A percentile compares a stretch with the other conserved stretches of the same genome.
Conservation (phyloP, 2,113 vertebrate species). For the Oxyura jamaicensis region DNA sequence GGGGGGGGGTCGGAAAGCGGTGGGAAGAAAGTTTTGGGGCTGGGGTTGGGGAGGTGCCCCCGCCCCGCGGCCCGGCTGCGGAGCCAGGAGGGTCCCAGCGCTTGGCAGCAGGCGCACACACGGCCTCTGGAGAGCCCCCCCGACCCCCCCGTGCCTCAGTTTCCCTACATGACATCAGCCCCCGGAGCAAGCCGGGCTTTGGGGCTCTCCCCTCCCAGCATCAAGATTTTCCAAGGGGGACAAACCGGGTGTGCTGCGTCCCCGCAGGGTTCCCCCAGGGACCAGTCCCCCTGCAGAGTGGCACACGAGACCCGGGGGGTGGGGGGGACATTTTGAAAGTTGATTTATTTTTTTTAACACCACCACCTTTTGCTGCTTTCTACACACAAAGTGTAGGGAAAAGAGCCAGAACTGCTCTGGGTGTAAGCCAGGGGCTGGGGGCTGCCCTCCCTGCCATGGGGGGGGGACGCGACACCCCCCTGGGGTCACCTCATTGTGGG, state of each 20-base stretch:
- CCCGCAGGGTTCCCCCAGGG: neutral
- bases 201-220: neutral
- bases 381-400: neutral
- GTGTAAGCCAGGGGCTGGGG: neutral
- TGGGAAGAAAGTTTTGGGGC: neutral
- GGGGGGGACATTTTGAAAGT: neutral
- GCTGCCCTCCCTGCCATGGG: neutral
- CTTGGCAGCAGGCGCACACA: no score
- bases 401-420: fast-evolving
- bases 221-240: neutral
- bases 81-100: neutral
- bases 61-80: fast-evolving
- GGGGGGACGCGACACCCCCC: neutral
- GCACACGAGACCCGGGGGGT: neutral
- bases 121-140: neutral
- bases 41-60: neutral
- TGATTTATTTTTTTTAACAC: neutral
- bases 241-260: fast-evolving
- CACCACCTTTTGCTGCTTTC: neutral
- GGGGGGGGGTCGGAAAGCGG: no score
- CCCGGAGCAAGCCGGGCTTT: fast-evolving
- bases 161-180: neutral
- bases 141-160: constrained; percentile 8
- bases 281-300: neutral
- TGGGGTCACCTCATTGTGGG: neutral